A percentile compares a stretch with the other conserved stretches of the same genome.
Conservation (phyloP, 2,113 vertebrate genomes). For the Brienomyrus longianalis region DNA sequence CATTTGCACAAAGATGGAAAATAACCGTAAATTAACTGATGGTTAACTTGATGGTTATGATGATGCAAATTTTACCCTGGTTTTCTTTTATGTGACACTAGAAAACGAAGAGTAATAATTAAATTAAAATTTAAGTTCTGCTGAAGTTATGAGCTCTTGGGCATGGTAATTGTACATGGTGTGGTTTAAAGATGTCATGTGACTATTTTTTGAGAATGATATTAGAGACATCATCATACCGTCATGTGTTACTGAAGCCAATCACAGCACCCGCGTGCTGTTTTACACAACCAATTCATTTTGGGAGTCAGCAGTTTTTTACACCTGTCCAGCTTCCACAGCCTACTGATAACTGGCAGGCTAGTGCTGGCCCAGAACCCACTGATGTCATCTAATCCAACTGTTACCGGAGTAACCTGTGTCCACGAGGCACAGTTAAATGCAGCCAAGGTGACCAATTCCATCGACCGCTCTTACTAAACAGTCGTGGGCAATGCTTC, state of each 20-base stretch:
- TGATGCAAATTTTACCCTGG: neutral
- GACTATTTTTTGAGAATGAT: neutral
- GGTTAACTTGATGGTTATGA: neutral
- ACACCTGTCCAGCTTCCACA: neutral
- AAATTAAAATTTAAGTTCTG: neutral
- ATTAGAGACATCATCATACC: neutral
- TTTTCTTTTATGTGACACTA: neutral
- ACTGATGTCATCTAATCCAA: neutral
- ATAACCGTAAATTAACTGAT: neutral
- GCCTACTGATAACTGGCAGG: neutral
- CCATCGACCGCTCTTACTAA: neutral
- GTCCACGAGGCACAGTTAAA: neutral
- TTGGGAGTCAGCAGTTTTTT: neutral
- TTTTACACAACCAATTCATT: neutral
- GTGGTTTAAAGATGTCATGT: neutral
- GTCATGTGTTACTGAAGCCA: neutral
- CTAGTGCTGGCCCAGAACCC: neutral
- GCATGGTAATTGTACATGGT: neutral
- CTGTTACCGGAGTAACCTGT: neutral
- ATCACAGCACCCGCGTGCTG: neutral
- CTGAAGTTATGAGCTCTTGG: neutral
- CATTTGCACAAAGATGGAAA: neutral
- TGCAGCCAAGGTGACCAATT: neutral
- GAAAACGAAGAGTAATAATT: neutral
- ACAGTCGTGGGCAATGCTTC: neutral